A percentile compares a stretch with the other conserved stretches of the same genome.
phyloP scores from a whole-genome alignment of 2,888 invertebrate genomes.

The Noctua janthe region DNA sequence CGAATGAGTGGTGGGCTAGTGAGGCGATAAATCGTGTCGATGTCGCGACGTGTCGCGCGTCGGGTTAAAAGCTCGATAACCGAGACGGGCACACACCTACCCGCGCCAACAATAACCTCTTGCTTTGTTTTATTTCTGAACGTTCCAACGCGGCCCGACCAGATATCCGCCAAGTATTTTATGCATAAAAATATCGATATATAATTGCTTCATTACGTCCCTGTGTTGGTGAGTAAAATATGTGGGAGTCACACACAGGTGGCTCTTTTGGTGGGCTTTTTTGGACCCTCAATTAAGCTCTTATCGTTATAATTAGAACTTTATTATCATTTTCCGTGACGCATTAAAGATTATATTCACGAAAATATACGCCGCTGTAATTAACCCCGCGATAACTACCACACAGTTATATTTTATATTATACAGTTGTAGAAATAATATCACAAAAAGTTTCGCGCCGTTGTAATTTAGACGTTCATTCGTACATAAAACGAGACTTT shows the following conservation, averaged over 20 bases:
- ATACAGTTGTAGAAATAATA: constrained; percentile 53
- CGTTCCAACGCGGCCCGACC: constrained; percentile 81
- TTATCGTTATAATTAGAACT: constrained; percentile 71
- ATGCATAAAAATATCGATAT: constrained; percentile 91
- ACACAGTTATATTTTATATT: constrained; percentile 53
- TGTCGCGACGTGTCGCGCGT: constrained; percentile 89
- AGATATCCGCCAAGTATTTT: constrained; percentile 90
- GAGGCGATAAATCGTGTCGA: constrained; percentile 89
- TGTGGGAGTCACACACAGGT: constrained; percentile 89
- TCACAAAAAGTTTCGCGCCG: constrained; percentile 50
- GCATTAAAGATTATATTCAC: constrained; percentile 59
- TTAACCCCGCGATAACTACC: constrained; percentile 61
- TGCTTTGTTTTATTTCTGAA: constrained; percentile 88
- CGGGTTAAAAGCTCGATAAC: constrained; percentile 90
- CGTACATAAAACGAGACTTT: constrained; percentile 56
- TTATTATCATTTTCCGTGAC: constrained; percentile 66
- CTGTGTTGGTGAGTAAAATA: constrained; percentile 90
- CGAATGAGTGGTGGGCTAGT: constrained; percentile 89
- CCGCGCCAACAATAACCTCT: constrained; percentile 88
- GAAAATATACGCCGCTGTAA: constrained; percentile 57
- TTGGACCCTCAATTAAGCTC: constrained; percentile 60
- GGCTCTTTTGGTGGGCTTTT: constrained; percentile 71
- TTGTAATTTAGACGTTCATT: constrained; percentile 56
- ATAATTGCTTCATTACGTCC: constrained; percentile 91
- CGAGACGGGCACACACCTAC: constrained; percentile 88